Evolutionary conservation across 2,797 vertebrate species (phyloP).

Genomic region (Delichon dasypus): DNA sequence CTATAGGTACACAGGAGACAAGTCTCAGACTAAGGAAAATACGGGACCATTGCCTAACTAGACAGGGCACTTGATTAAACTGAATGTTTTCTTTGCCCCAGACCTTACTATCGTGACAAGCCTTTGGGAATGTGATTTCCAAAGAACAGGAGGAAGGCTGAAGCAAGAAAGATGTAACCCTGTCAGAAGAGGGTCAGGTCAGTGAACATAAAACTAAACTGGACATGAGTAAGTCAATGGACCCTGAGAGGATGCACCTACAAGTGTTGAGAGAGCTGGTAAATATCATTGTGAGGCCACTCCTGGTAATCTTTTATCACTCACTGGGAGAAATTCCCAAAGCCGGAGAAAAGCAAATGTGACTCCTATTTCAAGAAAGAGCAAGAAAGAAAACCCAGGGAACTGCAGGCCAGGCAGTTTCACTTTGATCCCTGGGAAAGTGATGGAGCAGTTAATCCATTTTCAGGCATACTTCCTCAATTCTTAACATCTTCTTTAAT

Average conservation of each 20-base stretch:
- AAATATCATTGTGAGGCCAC: neutral
- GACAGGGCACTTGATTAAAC: neutral
- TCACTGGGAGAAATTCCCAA: neutral
- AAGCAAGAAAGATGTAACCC: neutral
- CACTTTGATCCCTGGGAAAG: neutral
- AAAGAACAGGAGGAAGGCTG: neutral
- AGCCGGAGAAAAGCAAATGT: neutral
- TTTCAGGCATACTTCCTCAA: neutral
- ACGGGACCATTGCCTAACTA: accelerated
- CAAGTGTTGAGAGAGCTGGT: neutral
- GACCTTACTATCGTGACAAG: neutral
- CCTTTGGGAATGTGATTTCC: neutral
- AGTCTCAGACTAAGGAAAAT: neutral
- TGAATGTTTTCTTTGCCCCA: neutral
- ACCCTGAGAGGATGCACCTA: neutral
- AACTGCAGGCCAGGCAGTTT: neutral
- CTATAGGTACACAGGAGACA: neutral
- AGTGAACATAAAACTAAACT: neutral
- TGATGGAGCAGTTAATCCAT: neutral
- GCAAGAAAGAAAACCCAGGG: neutral
- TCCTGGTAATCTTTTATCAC: neutral
- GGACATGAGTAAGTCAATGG: neutral
- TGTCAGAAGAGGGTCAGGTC: neutral
- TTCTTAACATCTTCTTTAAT: neutral
- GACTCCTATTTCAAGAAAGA: neutral